Percentiles rank a stretch among this genome's conserved stretches.
Evolutionary conservation across 2,797 vertebrate species (phyloP).

Genomic region (Tiaroga cobitis): DNA sequence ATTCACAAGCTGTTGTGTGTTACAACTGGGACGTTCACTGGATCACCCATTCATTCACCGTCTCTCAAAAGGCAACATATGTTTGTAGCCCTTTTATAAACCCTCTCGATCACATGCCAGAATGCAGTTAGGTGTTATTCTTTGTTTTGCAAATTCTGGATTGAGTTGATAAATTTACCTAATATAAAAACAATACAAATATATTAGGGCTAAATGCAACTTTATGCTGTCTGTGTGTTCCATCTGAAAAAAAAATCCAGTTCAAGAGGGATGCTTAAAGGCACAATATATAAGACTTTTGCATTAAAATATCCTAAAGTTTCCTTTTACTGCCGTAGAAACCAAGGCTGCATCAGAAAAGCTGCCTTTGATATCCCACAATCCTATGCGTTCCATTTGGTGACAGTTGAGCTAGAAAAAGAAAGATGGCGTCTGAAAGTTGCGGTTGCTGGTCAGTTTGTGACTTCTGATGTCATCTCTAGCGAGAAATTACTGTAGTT

Average conservation of each 20-base stretch:
- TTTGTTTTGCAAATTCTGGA: slow-evolving; percentile 14
- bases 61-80: slow-evolving; percentile 15
- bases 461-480: no score
- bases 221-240: neutral
- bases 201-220: neutral
- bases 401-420: no score
- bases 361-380: no score
- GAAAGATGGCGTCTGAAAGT: no score
- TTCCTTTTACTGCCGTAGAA: no score
- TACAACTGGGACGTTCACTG: neutral
- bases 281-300: neutral
- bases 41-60: neutral
- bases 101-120: neutral
- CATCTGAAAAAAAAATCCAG: neutral
- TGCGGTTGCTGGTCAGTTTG: no score
- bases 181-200: neutral
- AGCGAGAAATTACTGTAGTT: no score
- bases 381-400: no score
- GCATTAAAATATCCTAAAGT: no score
- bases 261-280: neutral
- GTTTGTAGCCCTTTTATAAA: slow-evolving; percentile 3
- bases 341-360: no score
- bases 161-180: neutral
- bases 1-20: slow-evolving; percentile 28
- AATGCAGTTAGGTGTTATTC: neutral